phyloP scores from a whole-genome alignment of 2,113 vertebrate species.

The Pipra filicauda region DNA sequence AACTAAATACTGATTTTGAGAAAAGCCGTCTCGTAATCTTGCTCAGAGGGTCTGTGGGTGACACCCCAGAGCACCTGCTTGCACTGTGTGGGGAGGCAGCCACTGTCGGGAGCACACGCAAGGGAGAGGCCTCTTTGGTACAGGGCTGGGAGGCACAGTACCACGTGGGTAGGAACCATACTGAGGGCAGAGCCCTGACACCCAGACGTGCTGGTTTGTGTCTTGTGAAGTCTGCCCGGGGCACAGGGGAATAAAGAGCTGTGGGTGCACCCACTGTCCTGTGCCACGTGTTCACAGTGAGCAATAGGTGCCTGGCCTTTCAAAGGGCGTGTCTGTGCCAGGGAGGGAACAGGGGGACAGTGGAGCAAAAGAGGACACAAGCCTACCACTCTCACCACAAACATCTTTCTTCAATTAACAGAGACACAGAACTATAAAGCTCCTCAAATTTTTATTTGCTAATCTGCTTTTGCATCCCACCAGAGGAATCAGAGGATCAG shows the following conservation, averaged over 20 bases:
- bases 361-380: not conserved
- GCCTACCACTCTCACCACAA: not conserved
- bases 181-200: not conserved
- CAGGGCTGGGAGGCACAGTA: not conserved
- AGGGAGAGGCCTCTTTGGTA: not conserved
- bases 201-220: not conserved
- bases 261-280: not conserved
- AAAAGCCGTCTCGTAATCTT: not conserved
- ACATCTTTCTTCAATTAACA: not conserved
- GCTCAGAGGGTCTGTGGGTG: not conserved
- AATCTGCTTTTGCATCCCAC: not conserved
- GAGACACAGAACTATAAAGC: not conserved
- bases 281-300: rapidly evolving
- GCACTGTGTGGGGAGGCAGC: rapidly evolving
- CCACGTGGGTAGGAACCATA: rapidly evolving
- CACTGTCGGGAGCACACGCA: rapidly evolving
- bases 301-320: not conserved
- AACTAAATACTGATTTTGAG: not conserved
- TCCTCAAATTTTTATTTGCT: not conserved
- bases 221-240: too few relatives aligned
- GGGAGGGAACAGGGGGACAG: not conserved
- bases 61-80: rapidly evolving
- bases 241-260: rapidly evolving
- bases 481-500: not conserved
- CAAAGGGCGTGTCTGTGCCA: not conserved